A percentile compares a stretch with the other conserved stretches of the same genome.
These are phyloP conservation scores for Nomada goodeniana DNA, from an alignment of 2,888 invertebrate species.

Conservation along the genomic window DNA sequence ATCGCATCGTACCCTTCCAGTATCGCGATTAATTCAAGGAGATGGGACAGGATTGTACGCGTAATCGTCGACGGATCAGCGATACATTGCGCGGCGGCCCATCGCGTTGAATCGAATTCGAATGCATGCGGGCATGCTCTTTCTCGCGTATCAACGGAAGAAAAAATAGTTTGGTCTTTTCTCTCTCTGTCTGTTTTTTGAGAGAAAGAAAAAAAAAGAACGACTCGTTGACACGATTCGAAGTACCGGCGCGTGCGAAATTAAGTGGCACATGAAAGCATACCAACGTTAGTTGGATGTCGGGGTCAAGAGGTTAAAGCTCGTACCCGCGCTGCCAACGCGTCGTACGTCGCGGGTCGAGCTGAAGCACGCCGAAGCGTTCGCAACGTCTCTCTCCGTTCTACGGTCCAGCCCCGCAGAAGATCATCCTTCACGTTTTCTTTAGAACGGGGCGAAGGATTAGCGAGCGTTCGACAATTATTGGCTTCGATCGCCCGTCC, in stretches of 20 bases:
- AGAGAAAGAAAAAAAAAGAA: background rate
- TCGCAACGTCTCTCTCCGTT: background rate
- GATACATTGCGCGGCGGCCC: conserved; percentile 61
- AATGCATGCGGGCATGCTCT: conserved; percentile 13
- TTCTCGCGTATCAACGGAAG: background rate
- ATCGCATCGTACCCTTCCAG: conserved; percentile 34
- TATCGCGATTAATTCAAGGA: background rate
- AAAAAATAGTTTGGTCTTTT: background rate
- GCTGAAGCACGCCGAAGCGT: background rate
- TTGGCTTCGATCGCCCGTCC: too few relatives aligned
- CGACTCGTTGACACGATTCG: conserved; percentile 48
- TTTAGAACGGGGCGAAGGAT: background rate
- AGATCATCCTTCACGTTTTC: too few relatives aligned
- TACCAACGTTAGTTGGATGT: conserved; percentile 45
- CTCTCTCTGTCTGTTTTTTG: background rate
- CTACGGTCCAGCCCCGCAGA: background rate
- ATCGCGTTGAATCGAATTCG: conserved; percentile 54
- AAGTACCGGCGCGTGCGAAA: conserved; percentile 33
- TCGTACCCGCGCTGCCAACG: conserved; percentile 1
- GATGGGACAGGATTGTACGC: background rate
- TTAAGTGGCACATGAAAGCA: conserved; percentile 48
- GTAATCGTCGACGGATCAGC: too few relatives aligned
- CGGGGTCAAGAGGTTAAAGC: conserved; percentile 57
- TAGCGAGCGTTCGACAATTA: too few relatives aligned
- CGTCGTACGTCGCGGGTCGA: background rate